Base-by-base conservation (phyloP, 1,140 invertebrate genomes). In the Drosophila orosa region DNA sequence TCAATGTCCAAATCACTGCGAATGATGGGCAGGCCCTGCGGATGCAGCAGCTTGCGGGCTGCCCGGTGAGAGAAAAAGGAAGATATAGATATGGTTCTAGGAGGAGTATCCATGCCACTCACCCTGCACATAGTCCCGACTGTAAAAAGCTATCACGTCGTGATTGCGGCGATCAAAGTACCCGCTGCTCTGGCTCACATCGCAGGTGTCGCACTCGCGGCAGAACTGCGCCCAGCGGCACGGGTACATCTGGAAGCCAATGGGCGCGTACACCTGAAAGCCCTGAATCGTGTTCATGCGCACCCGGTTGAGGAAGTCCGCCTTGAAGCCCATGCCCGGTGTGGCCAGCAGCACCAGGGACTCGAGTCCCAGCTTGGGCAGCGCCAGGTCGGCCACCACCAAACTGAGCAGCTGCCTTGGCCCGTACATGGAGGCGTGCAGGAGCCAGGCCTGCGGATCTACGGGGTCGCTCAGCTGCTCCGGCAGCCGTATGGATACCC, bases 241-340 rank as follows among this genome's bases (percentile, higher is more conserved):
- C 91, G 89, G 94, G 92, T 94, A 97, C 90, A 95, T 95, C 48
- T 94, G 93, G 90, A 97, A 98, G n/a, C 96, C 96, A 39, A 97
- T 95, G 24, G 97, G 95, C 77, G 95, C 95, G 91, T 95, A 98
- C 71, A 97, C 94, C 93, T 98, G 97, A 90, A 94, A 95, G 58
- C 95, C 95, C 50, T 92, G 92, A 58, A 98, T 96, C 5, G 96
- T 97, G 91, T 97, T 97, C 96, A 98, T 97, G 59, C 96, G 93
- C 9, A 96, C 96, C 78, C 96, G 94, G 79, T 98, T 98, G 17
- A 98, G 93, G 92, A 97, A 98, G 85, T 98, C 97, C 39, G 94
- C 84, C 59, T 94, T 94, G 52, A 98, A 93, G 80, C 95, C 94
- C 91, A 95, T 94, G 72, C 94, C 93, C 17, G 94, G 93, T 69